phyloP scores from a whole-genome alignment of 2,113 vertebrate species.

The Cryptotis parvus region DNA sequence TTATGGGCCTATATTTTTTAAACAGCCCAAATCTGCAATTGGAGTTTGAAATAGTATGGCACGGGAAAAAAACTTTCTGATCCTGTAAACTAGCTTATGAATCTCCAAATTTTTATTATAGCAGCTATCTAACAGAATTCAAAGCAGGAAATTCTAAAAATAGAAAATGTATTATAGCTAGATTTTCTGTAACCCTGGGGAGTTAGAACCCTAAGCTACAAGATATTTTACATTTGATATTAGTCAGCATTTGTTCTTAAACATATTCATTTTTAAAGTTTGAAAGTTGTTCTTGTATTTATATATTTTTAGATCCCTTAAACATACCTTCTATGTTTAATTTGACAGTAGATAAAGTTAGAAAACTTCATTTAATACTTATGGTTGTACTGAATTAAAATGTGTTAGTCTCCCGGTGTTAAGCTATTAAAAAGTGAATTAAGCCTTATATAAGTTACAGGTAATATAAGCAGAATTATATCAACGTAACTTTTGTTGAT shows the following conservation, averaged over 20 bases:
- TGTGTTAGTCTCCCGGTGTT: neutral
- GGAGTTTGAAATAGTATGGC: constrained; percentile 78
- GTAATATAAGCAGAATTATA: constrained; percentile 43
- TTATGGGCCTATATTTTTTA: constrained; percentile 74
- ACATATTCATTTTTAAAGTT: constrained; percentile 77
- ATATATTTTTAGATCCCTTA: constrained; percentile 74
- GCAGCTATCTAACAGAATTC: constrained; percentile 86
- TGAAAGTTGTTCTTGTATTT: constrained; percentile 71
- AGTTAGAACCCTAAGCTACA: constrained; percentile 81
- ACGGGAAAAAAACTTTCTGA: constrained; percentile 76
- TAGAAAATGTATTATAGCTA: constrained; percentile 85
- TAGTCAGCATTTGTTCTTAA: constrained; percentile 82
- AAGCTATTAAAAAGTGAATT: constrained; percentile 60
- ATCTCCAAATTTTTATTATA: constrained; percentile 81
- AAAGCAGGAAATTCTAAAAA: constrained; percentile 87
- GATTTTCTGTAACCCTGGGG: constrained; percentile 85
- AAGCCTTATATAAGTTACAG: constrained; percentile 53
- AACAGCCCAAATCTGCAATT: constrained; percentile 68
- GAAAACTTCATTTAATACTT: constrained; percentile 25
- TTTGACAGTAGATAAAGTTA: constrained; percentile 72
- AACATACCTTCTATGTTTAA: constrained; percentile 76
- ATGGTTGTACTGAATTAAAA: neutral
- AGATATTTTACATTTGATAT: constrained; percentile 79
- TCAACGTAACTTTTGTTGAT: constrained; percentile 36
- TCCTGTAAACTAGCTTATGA: constrained; percentile 80